Evolutionary conservation across 2,888 invertebrate species (phyloP), one percentile per base, ranked within the genome.

Genomic region (Oegoconia quadripuncta): DNA sequence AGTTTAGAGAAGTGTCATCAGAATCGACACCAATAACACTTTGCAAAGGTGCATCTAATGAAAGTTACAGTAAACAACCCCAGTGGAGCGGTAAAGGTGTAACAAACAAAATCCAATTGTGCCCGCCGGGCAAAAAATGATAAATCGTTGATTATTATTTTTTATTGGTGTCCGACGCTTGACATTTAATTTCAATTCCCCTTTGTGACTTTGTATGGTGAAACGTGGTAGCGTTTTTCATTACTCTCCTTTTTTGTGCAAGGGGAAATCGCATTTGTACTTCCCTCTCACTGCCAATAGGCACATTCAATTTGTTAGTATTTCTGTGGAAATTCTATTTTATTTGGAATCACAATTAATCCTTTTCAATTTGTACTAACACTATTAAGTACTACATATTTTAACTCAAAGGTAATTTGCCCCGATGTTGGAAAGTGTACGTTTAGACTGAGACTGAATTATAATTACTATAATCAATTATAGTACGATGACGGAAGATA

Each of bases 161-260:
- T 64, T 67, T 58, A 65, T 67, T 53, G 52, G 45, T 48, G 57
- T 52, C 56, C 53, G 46, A 56, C 51, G 47, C 40, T 48, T 70
- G 75, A 73, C 73, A 64, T 71, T 74, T 72, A 68, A 77, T 75
- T 77, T 73, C 57, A 63, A 66, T 67, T 66, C 56, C 60, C 55
- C 68, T 73, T 72, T 75, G 67, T 62, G 47, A 50, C 48, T 51
- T 45, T 52, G 44, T 55, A 42, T 64, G 64, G 56, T 55, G 52
- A 62, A 52, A 52, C 51, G 50, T 47, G 45, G 46, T 49, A 48
- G 47, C 54, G 44, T 56, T 64, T 64, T 64, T 57, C 50, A 56
- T 64, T 62, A 57, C 58, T 54, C 59, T 67, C 55, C 55, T 49
- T 54, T 61, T 68, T 55, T 57, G 50, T 50, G 44, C 50, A 51